Conservation (phyloP, 2,888 invertebrate species). For the Tachina fera region DNA sequence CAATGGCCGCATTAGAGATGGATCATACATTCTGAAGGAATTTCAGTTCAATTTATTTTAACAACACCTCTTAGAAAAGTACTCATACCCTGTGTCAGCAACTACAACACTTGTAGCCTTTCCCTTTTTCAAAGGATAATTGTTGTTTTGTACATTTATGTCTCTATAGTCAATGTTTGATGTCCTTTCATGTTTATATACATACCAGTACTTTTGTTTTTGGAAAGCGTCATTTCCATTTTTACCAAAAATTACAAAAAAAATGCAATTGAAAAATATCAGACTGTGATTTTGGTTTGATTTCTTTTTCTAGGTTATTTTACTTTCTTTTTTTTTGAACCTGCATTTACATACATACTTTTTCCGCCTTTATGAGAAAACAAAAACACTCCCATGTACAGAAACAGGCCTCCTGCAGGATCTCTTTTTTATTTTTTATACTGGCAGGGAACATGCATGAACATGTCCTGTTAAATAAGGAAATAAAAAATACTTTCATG, state of each 20-base stretch:
- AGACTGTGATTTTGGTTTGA: slow-evolving; percentile 47
- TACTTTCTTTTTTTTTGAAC: slow-evolving; percentile 12
- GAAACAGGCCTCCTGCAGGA: slow-evolving; percentile 34
- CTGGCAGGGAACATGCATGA: not conserved
- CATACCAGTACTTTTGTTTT: not conserved
- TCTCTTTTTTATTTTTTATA: slow-evolving; percentile 6
- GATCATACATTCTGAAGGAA: too few species aligned
- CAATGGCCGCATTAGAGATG: too few species aligned
- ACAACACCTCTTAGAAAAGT: too few species aligned
- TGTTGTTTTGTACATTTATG: slow-evolving; percentile 9
- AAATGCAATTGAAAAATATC: slow-evolving; percentile 20
- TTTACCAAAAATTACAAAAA: slow-evolving; percentile 25
- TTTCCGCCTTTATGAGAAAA: slow-evolving; percentile 55
- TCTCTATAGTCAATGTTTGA: slow-evolving; percentile 18
- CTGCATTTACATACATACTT: not conserved
- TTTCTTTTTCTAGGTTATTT: slow-evolving; percentile 59
- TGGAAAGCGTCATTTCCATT: slow-evolving; percentile 38
- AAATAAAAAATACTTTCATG: slow-evolving; percentile 36
- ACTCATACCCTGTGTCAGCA: not conserved
- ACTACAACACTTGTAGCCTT: not conserved
- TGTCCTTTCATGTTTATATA: slow-evolving; percentile 42
- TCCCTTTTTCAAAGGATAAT: slow-evolving; percentile 21
- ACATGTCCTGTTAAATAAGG: slow-evolving; percentile 2
- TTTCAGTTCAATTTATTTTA: too few species aligned
- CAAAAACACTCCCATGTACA: slow-evolving; percentile 17